phyloP scores from a whole-genome alignment of 2,113 vertebrate genomes.

The Capreolus pygargus region DNA sequence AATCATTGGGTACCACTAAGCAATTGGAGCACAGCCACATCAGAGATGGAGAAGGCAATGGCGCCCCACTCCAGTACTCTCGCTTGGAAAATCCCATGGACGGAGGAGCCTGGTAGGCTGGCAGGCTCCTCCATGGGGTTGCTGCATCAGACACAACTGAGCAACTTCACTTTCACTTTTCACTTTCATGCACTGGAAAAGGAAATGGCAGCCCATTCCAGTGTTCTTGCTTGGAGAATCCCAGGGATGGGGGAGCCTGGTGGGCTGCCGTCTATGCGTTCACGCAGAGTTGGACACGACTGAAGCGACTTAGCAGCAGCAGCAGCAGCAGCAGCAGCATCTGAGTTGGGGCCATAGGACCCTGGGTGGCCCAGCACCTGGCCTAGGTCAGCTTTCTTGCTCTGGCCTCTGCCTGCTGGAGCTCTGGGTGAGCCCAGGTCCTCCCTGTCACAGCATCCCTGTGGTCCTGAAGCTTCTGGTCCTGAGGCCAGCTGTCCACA shows the following conservation, averaged over 20 bases:
- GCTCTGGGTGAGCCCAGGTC: neutral
- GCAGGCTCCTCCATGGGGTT: no score
- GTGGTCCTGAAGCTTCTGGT: neutral
- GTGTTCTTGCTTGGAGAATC: no score
- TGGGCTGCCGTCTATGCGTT: neutral
- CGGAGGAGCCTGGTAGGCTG: no score
- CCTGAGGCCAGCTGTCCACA: neutral
- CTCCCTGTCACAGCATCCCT: neutral
- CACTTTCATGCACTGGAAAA: no score
- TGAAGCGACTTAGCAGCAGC: neutral
- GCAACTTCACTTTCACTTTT: no score
- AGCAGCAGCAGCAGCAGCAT: neutral
- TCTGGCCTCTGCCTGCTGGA: neutral
- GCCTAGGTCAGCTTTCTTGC: neutral
- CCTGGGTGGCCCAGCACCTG: fast-evolving
- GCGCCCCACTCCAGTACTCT: neutral
- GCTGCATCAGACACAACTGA: no score
- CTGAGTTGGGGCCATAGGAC: neutral
- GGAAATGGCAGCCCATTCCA: no score
- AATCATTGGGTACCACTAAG: neutral
- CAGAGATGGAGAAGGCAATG: neutral
- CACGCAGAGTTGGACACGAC: fast-evolving
- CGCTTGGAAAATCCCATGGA: neutral
- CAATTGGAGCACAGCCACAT: neutral
- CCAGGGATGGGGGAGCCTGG: neutral